Evolutionary conservation across 2,888 invertebrate species (phyloP).

Genomic region (Fragum whitleyi): DNA sequence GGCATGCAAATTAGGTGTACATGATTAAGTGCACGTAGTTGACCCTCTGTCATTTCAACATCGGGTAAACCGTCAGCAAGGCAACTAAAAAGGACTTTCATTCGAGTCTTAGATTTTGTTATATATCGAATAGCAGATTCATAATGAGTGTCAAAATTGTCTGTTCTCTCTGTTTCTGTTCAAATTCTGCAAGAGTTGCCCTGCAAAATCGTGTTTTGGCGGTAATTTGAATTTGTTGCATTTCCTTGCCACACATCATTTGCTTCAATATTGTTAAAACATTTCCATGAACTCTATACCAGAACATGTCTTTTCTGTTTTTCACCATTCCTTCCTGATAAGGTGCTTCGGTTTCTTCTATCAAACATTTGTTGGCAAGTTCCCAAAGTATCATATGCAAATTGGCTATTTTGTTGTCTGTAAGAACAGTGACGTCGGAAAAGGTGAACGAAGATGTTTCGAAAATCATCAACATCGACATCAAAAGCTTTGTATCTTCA

Average conservation of each 20-base stretch:
- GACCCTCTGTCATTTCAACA: not conserved
- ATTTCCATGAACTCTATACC: not conserved
- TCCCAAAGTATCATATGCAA: not conserved
- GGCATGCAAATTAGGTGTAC: not conserved
- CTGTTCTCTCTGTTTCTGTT: not conserved
- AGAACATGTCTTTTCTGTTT: not conserved
- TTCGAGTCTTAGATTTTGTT: not conserved
- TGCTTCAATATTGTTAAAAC: not conserved
- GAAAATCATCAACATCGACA: conserved; percentile 17
- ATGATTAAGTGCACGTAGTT: not conserved
- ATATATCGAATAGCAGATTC: not conserved
- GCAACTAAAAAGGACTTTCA: not conserved
- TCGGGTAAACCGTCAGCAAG: not conserved
- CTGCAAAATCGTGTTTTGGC: not conserved
- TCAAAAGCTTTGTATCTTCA: not conserved
- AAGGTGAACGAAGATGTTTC: not conserved
- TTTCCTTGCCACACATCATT: not conserved
- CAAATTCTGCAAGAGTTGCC: not conserved
- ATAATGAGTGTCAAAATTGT: conserved; percentile 13
- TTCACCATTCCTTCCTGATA: not conserved
- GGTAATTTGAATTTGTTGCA: not conserved
- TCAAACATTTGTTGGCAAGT: not conserved
- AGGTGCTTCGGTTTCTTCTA: not conserved
- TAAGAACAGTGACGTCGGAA: not conserved
- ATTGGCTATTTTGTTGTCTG: not conserved